Percentiles rank a stretch among this genome's conserved stretches.
Evolutionary conservation across 2,888 invertebrate genomes (phyloP).

Genomic region (Amphiduros pacificus): DNA sequence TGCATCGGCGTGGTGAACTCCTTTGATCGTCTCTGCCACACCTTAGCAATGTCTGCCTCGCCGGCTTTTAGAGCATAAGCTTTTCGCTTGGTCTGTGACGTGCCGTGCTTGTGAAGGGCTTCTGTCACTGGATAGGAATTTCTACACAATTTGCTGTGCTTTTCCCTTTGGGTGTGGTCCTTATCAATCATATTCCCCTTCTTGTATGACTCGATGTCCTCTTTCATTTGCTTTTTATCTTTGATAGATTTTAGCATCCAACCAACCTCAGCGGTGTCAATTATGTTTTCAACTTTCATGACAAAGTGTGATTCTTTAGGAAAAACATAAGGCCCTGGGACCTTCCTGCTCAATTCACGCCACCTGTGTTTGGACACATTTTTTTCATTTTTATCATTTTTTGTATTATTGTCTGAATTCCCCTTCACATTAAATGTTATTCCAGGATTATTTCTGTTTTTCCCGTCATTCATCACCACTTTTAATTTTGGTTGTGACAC

Average conservation of each 20-base stretch:
- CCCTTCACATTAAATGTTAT: not conserved
- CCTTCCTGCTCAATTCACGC: too few species aligned
- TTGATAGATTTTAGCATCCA: not conserved
- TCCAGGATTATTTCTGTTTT: not conserved
- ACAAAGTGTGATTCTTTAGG: constrained; percentile 5
- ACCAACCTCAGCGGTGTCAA: constrained; percentile 4
- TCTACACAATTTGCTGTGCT: not conserved
- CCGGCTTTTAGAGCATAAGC: not conserved
- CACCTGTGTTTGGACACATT: too few species aligned
- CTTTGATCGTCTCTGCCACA: too few species aligned
- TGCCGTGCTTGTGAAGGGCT: constrained; percentile 3
- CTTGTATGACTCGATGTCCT: too few species aligned
- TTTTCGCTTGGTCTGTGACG: constrained; percentile 7
- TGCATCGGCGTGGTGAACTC: too few species aligned
- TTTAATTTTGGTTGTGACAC: constrained; percentile 2
- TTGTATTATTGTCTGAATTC: not conserved
- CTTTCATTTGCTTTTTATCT: too few species aligned
- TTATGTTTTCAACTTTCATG: not conserved
- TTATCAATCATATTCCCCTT: too few species aligned
- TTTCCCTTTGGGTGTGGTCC: too few species aligned
- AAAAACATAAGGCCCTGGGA: not conserved
- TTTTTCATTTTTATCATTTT: not conserved
- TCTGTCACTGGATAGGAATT: constrained; percentile 4
- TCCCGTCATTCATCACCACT: constrained; percentile 1
- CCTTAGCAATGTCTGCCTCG: constrained; percentile 1